phyloP scores from a whole-genome alignment of 1,140 invertebrate genomes.

The Bombus superbus region DNA sequence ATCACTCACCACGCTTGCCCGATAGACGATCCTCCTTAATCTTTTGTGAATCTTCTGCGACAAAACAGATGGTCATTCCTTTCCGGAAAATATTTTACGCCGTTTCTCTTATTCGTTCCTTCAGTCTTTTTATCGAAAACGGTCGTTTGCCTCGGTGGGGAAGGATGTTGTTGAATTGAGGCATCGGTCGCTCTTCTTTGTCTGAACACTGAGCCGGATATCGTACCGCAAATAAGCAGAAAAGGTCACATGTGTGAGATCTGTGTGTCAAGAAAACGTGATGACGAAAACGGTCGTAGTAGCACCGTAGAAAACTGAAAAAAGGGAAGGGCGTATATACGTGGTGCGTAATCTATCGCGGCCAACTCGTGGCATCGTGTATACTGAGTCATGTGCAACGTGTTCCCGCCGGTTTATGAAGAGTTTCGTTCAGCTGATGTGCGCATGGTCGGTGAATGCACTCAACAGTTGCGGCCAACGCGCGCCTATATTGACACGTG shows the following conservation, averaged over 20 bases:
- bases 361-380: slow-evolving; percentile 49
- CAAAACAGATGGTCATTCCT: slow-evolving; percentile 14
- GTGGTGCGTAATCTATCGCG: slow-evolving; percentile 45
- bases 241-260: neutral
- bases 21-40: neutral
- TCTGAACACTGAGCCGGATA: neutral
- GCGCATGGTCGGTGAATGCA: slow-evolving; percentile 60
- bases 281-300: neutral
- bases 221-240: too few relatives aligned
- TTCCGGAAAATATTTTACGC: neutral
- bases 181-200: slow-evolving; percentile 29
- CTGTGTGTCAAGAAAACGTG: slow-evolving; percentile 11
- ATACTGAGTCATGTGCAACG: slow-evolving; percentile 57
- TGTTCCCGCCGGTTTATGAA: slow-evolving; percentile 58
- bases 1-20: slow-evolving; percentile 26
- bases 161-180: slow-evolving; percentile 1
- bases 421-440: slow-evolving; percentile 24
- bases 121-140: neutral
- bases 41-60: neutral
- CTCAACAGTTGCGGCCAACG: slow-evolving; percentile 15
- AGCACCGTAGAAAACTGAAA: slow-evolving; percentile 9
- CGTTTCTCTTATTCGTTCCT: too few relatives aligned
- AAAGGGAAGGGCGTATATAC: slow-evolving; percentile 36
- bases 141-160: neutral
- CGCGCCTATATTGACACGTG: slow-evolving; percentile 45